Base-by-base conservation (phyloP, 2,113 vertebrate genomes). In the Vulpes vulpes region DNA sequence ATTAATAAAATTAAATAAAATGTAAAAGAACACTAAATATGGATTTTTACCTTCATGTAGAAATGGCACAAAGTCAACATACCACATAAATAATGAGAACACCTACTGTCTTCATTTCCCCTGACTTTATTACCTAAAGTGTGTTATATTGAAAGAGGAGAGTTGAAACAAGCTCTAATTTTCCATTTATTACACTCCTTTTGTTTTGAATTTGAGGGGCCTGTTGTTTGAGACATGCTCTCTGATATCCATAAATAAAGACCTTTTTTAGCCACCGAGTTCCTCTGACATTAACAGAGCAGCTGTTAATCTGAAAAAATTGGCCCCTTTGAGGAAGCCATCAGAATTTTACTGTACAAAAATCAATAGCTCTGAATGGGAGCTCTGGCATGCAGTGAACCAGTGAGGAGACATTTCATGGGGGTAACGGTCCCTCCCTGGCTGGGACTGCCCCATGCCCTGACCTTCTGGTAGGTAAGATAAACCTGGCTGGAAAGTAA, bases 1-100 rank as follows among this genome's bases (percentile, higher is more conserved):
- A 78, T 80, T 86, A 76, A 96, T 43, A 96, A 94, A 87, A 81
- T 92, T 96, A 96, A 89, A 94, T 80, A 84, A 93, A 92, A 94
- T 91, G 30, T 59, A 49, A 59, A 93, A 94, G 84, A 84, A 92
- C 19, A 65, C 22, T 60, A 64, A 96, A 60, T 57, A 51, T 88
- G 11, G 8, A 43, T 43, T 94, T 97, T 95, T 95, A 78, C 49
- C 67, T 43, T 43, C 32, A 30, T 19, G 1, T 38, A 85, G 59
- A 83, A 94, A 62, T 19, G 5, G 17, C 38, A 81, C 53, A 38
- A 53, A 95, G 57, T 84, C 83, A 95, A 86, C 11, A 55, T n/a
- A 51, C 7, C 43, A 83, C 35, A 17, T 71, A 95, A 95, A 57
- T 96, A 89, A 95, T 5, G 20, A 95, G 16, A 90, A 64, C 32